Base-by-base conservation (phyloP, 2,113 vertebrate species). In the Athene noctua region DNA sequence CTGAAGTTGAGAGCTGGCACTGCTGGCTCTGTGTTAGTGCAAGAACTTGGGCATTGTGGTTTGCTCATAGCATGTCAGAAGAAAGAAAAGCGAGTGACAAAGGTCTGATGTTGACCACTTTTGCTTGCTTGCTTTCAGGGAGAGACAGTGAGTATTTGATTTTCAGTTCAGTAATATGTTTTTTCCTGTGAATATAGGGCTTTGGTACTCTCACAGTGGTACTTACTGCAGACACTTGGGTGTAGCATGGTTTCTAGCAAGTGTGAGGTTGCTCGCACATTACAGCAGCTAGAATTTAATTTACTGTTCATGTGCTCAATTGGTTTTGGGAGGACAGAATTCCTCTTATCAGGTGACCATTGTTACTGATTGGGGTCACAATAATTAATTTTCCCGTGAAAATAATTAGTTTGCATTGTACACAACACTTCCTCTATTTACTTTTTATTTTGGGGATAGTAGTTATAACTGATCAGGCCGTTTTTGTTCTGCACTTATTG, bases 21-120 rank as follows among this genome's bases (percentile, higher is more conserved):
- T 95, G 90, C 74, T 12, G 29, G 36, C 70, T 86, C 86, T n/a
- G 47, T 88, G 91, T 92, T 93, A 87, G 34, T 88, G 59, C 93
- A 79, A 29, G 63, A 93, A 81, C 80, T 75, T 78, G 15, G 70
- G 54, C 89, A 91, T 83, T 94, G 92, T 94, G 92, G 65, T 78
- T 86, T 86, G 94, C 80, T 95, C 65, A 57, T 67, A 86, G 96
- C 34, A 3, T 86, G 96, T 96, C 94, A 92, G 79, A 62, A 79
- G 58, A 61, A 94, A 93, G 78, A 85, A 91, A 82, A 67, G 68
- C 34, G 46, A 63, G 68, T 62, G 80, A 90, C 73, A 88, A 30
- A 96, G 85, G 90, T 96, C 92, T 91, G 54, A 49, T 57, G 91
- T 86, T 92, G 82, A 85, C 81, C 77, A 68, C 73, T 94, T 93